Percentiles rank a stretch among this genome's conserved stretches.
Evolutionary conservation across 2,888 invertebrate genomes (phyloP).

Genomic region (Drosophila atripex): DNA sequence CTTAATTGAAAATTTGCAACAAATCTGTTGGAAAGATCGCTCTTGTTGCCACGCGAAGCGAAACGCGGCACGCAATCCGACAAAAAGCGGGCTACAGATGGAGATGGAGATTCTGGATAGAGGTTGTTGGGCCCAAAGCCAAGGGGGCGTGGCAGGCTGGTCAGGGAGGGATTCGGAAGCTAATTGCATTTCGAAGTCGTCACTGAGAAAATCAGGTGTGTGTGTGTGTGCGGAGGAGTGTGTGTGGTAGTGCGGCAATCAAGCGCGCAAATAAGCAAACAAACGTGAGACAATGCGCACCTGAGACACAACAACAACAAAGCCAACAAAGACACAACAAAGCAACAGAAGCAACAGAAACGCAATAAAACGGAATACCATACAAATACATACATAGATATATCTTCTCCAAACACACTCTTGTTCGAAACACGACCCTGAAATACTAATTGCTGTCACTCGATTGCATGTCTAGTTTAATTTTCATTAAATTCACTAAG

Average conservation of each 20-base stretch:
- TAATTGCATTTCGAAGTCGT: constrained; percentile 54
- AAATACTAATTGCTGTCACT: constrained; percentile 29
- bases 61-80: constrained; percentile 35
- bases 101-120: neutral
- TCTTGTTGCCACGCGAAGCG: constrained; percentile 48
- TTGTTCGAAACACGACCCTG: constrained; percentile 35
- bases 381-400: neutral
- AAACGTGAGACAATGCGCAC: constrained; percentile 77
- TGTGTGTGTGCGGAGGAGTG: constrained; percentile 14
- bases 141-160: neutral
- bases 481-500: constrained; percentile 6
- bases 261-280: constrained; percentile 74
- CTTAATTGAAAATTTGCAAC: constrained; percentile 4
- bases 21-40: constrained; percentile 30
- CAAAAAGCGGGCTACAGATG: too few species aligned
- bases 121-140: too few species aligned
- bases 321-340: too few species aligned
- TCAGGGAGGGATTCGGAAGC: constrained; percentile 1
- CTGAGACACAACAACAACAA: constrained; percentile 60
- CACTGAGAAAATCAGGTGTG: constrained; percentile 43
- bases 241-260: constrained; percentile 57
- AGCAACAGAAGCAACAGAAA: constrained; percentile 15
- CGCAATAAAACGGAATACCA: constrained; percentile 20
- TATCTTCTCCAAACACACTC: too few species aligned
- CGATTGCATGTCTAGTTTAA: constrained; percentile 30